Base-by-base conservation (phyloP, 2,888 invertebrate species). In the Idaea aversata region DNA sequence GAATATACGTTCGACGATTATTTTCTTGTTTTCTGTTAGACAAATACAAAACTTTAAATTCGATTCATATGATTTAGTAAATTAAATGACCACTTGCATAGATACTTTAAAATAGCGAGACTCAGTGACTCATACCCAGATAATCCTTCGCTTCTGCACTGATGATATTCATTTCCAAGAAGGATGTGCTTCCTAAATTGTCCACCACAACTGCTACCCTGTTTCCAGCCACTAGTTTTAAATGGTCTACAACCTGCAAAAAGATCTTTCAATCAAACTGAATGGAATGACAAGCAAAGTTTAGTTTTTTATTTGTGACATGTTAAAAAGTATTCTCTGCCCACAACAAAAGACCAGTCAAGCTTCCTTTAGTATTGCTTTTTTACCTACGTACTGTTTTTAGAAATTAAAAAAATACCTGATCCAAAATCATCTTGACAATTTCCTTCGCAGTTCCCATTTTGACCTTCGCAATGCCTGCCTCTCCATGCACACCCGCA, bases 111-210 rank as follows among this genome's bases (percentile, higher is more conserved):
- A 47, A 47, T 13, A 47, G 47, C 13, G 4, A 13, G 13, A 47
- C 47, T 47, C 47, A 7, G 4, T 47, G 10, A 47, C 47, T 58
- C 88, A 87, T 84, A 96, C 96, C 93, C 61, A 96, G 87, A 80
- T 95, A 95, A 15, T 86, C 84, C 35, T 95, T 92, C 0, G 94
- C 93, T 83, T 97, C 96, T 6, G 93, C 93, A 63, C 94, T 94
- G 10, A 97, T 90, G 62, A 97, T 94, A 72, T 95, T 95, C 90
- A 97, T 94, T 81, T 98, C 97, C 66, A 97, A 81, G 69, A 95
- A 94, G 0, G 96, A 95, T 0, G 96, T 93, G 1, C 95, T 95
- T 35, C 97, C 97, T 64, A 97, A 90, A 84, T 98, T 98, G 87
- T 97, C 97, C 5, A 98, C 85, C 75, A 97, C 90, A 7, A 96